phyloP scores from a whole-genome alignment of 2,888 invertebrate genomes.

The Hyppa rectilinea region DNA sequence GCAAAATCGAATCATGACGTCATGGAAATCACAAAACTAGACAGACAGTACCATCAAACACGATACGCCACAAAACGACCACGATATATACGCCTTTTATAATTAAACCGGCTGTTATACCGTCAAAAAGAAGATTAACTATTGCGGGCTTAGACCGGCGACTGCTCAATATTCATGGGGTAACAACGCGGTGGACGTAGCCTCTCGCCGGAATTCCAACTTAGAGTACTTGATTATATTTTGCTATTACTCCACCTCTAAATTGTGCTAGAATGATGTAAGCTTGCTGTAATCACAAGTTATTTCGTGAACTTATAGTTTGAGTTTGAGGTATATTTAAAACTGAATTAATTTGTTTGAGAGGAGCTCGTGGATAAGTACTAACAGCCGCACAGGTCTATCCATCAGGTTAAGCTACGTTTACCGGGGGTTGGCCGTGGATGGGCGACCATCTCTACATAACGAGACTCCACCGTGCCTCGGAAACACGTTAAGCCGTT shows the following conservation, averaged over 20 bases:
- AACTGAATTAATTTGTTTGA: slow-evolving; percentile 15
- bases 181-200: slow-evolving; percentile 73
- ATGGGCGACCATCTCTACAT: too few relatives aligned
- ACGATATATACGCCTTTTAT: slow-evolving; percentile 68
- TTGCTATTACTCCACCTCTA: slow-evolving; percentile 34
- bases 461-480: too few relatives aligned
- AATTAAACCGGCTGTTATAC: slow-evolving; percentile 73
- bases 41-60: slow-evolving; percentile 22
- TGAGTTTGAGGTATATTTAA: slow-evolving; percentile 6
- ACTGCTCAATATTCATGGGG: slow-evolving; percentile 69
- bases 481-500: too few relatives aligned
- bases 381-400: too few relatives aligned
- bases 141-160: slow-evolving; percentile 71
- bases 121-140: slow-evolving; percentile 77
- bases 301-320: slow-evolving; percentile 26
- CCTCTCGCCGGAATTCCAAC: slow-evolving; percentile 66
- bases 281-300: slow-evolving; percentile 24
- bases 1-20: neutral
- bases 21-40: slow-evolving; percentile 14
- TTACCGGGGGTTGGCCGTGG: too few relatives aligned
- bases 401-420: too few relatives aligned
- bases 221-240: slow-evolving; percentile 65
- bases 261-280: slow-evolving; percentile 36
- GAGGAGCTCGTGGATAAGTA: too few relatives aligned
- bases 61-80: slow-evolving; percentile 37